Conservation (phyloP, 2,888 invertebrate genomes). For the Diachrysia chrysitis region DNA sequence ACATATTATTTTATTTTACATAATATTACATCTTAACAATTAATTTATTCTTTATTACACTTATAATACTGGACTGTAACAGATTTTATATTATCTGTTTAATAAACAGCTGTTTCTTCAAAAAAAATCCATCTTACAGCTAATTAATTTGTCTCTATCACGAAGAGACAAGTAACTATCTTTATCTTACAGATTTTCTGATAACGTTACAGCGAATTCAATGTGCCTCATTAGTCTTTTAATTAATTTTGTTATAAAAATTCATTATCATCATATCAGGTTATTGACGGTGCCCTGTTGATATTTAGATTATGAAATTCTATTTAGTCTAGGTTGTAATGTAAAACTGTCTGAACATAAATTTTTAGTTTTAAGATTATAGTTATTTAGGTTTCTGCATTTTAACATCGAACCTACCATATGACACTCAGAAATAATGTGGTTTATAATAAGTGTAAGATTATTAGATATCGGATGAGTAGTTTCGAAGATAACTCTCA, state of each 20-base stretch:
- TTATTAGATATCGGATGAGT: too few species aligned
- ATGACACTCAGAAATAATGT: too few species aligned
- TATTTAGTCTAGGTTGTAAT: not conserved
- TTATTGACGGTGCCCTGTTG: slow-evolving; percentile 8
- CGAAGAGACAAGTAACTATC: slow-evolving; percentile 15
- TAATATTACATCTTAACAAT: too few species aligned
- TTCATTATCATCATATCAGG: slow-evolving; percentile 36
- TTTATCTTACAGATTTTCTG: slow-evolving; percentile 35
- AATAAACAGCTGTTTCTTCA: not conserved
- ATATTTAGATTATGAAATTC: not conserved
- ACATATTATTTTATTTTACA: too few species aligned
- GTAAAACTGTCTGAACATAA: not conserved
- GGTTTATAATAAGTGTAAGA: too few species aligned
- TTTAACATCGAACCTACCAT: too few species aligned
- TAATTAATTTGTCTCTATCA: slow-evolving; percentile 47
- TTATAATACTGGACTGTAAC: too few species aligned
- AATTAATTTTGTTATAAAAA: slow-evolving; percentile 40
- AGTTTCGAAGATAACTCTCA: too few species aligned
- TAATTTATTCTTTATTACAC: too few species aligned
- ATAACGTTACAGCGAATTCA: slow-evolving; percentile 12
- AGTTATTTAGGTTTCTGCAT: too few species aligned
- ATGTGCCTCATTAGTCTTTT: slow-evolving; percentile 30
- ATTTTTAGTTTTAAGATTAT: too few species aligned
- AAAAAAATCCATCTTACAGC: slow-evolving; percentile 13
- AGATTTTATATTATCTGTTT: not conserved